Base-by-base conservation (phyloP, 2,888 invertebrate species). In the Coremacera marginata region DNA sequence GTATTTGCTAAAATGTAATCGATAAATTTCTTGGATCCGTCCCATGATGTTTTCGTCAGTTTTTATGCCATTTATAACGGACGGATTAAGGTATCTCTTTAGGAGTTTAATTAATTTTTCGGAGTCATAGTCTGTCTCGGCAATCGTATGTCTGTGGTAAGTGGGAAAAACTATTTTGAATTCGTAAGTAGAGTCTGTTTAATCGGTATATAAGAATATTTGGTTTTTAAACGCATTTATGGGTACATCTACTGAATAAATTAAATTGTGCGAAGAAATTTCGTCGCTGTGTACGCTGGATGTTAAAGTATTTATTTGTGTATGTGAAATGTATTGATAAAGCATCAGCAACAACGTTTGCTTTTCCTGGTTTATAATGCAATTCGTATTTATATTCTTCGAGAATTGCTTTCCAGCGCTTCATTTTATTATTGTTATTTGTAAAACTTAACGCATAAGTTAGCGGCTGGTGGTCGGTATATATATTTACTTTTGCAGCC, bases 21-120 rank as follows among this genome's bases (percentile, higher is more conserved):
- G 55, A 22, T 78, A 77, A 14, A 78, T 51, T 34, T 72, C 19
- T n/a, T 79, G 79, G 1, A 81, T 76, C 68, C 60, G 77, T 7
- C 77, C 78, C 72, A 80, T 75, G 4, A 76, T 31, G 31, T 5
- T 31, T 31, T 31, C 5, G 31, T 31, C 31, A 31, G 31, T 31
- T 31, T 31, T 31, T 3, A 31, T 31, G 3, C 31, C 31, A 31
- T 31, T 31, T 31, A 31, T 31, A 31, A 31, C 31, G 31, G 31
- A 31, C 3, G 31, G 31, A 31, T 31, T 31, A 5, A 31, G 31
- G 5, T 31, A 31, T 31, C 31, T 31, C 31, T 31, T 31, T 31
- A 31, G 31, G 31, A 31, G 31, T 31, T 31, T 31, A 5, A 31
- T 31, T 31, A 31, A 5, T 31, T 31, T 31, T n/a, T 62, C 16